Evolutionary conservation across 2,113 vertebrate genomes (phyloP).

Genomic region (Lonchura striata): DNA sequence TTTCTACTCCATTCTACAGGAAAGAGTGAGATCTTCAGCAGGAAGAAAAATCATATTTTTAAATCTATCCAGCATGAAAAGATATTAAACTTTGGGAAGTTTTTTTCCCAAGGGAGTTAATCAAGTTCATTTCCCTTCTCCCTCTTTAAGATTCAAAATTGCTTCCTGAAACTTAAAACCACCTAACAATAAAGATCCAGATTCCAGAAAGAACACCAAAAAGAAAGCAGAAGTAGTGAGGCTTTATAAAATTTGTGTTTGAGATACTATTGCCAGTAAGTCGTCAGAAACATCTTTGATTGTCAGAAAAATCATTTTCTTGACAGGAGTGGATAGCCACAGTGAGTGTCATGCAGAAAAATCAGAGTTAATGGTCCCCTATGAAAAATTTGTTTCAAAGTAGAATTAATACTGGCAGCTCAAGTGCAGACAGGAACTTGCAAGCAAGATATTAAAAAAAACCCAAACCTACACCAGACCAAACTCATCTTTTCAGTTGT

Average conservation of each 20-base stretch:
- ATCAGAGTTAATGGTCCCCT: constrained; percentile 4
- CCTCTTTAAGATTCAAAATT: background rate
- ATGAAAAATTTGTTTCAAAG: background rate
- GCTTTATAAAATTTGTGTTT: background rate
- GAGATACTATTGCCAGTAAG: background rate
- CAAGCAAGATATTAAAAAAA: background rate
- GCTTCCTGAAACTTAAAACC: background rate
- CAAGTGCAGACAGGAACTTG: background rate
- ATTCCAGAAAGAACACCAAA: background rate
- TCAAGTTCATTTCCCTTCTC: background rate
- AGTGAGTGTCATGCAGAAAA: constrained; percentile 7
- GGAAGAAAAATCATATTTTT: background rate
- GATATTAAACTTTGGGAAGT: background rate
- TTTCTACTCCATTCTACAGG: background rate
- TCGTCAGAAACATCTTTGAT: background rate
- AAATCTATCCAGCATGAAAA: background rate
- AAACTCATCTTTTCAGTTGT: background rate
- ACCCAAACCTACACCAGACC: background rate
- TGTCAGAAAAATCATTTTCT: constrained; percentile 35
- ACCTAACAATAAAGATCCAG: background rate
- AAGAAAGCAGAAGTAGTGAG: background rate
- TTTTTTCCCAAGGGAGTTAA: background rate
- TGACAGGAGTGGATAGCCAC: background rate
- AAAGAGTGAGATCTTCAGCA: background rate
- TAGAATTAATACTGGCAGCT: constrained; percentile 27